Conservation (phyloP, 2,888 invertebrate genomes). For the Mythimna vitellina region DNA sequence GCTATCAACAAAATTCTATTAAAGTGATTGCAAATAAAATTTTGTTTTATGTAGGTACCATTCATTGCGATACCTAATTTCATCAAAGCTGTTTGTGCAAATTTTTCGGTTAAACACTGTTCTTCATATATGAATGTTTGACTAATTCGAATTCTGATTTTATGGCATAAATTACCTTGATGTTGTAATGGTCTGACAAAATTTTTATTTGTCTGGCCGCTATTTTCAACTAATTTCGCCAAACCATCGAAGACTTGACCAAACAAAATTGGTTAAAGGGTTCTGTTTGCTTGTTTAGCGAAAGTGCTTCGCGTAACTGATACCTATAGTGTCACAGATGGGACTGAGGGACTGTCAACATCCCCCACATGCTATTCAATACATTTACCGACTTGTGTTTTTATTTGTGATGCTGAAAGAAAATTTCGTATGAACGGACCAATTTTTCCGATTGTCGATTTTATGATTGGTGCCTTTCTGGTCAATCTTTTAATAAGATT, state of each 20-base stretch:
- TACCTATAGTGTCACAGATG: slow-evolving; percentile 44
- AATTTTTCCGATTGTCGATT: slow-evolving; percentile 6
- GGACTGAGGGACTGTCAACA: slow-evolving; percentile 45
- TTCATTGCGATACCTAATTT: slow-evolving; percentile 39
- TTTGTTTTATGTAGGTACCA: slow-evolving; percentile 36
- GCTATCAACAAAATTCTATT: slow-evolving; percentile 38
- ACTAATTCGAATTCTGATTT: not conserved
- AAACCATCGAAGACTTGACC: slow-evolving; percentile 43
- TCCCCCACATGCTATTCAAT: slow-evolving; percentile 34
- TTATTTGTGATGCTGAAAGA: slow-evolving; percentile 16
- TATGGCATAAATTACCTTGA: not conserved
- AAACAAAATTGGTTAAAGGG: slow-evolving; percentile 55
- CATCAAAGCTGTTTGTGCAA: not conserved
- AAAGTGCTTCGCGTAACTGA: slow-evolving; percentile 59
- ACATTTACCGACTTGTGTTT: slow-evolving; percentile 28
- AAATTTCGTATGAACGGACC: slow-evolving; percentile 13
- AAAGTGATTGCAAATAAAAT: slow-evolving; percentile 37
- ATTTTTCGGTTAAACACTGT: not conserved
- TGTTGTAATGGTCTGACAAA: not conserved
- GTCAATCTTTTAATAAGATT: slow-evolving; percentile 18
- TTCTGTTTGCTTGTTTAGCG: slow-evolving; percentile 58
- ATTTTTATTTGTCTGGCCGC: not conserved
- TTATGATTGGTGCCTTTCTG: not conserved
- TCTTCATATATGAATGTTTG: slow-evolving; percentile 1
- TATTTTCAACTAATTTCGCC: slow-evolving; percentile 4